Conservation (phyloP, 2,113 vertebrate species). For the Capreolus pygargus region DNA sequence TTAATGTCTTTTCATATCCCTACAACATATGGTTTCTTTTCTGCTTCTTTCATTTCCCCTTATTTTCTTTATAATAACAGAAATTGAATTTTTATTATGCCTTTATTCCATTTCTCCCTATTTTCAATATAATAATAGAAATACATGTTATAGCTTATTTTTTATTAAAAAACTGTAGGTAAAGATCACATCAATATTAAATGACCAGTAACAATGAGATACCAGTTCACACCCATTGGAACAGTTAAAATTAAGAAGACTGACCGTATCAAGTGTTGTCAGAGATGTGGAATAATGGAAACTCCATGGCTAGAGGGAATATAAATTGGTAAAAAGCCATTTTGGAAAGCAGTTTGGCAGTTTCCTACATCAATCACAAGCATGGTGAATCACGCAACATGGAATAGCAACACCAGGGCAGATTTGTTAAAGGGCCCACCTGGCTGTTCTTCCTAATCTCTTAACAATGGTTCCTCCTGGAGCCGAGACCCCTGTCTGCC, state of each 20-base stretch:
- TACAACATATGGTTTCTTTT: not conserved
- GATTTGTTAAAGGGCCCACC: not conserved
- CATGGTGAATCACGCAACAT: not conserved
- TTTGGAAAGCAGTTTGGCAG: not conserved
- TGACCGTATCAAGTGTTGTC: not conserved
- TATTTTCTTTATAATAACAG: not conserved
- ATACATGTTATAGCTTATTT: not conserved
- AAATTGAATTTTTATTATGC: not conserved
- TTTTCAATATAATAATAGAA: not conserved
- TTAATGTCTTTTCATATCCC: constrained; percentile 5
- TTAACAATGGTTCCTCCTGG: not conserved
- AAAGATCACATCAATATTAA: constrained; percentile 17
- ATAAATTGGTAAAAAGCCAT: not conserved
- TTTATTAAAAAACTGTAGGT: not conserved
- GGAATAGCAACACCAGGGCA: not conserved
- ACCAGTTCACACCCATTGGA: not conserved
- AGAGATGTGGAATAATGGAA: not conserved
- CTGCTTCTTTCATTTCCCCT: not conserved
- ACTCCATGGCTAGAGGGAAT: not conserved
- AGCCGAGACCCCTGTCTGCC: not conserved
- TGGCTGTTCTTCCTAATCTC: not conserved
- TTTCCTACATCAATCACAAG: not conserved
- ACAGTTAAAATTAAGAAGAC: constrained; percentile 8
- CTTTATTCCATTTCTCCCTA: not conserved
- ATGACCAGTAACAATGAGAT: not conserved